Evolutionary conservation across 2,113 vertebrate genomes (phyloP), one percentile per base, ranked within the genome.

Genomic region (Calcarius ornatus): DNA sequence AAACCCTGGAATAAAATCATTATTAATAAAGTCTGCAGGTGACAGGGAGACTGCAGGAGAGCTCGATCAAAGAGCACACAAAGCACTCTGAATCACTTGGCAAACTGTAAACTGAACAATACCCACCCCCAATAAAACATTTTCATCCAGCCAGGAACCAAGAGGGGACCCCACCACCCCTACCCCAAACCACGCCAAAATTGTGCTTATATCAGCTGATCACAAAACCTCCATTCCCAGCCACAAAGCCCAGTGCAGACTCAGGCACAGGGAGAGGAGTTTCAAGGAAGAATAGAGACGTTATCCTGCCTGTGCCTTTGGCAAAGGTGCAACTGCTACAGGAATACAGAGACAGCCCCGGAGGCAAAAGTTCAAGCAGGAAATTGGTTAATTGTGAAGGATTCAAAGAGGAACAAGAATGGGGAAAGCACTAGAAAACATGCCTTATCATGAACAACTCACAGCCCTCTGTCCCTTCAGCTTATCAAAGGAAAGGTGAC

Each of bases 11-110:
- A 88, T 87, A 80, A 90, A 93, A 90, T 93, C 30, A 78, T 88
- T 94, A 90, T 90, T 96, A 88, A 84, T 94, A 94, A 83, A 94
- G 81, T 78, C 83, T 86, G 83, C 60, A 84, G 77, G 77, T 96
- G 86, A 91, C 65, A 75, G 70, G 35, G 56, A 93, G 56, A 43
- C 51, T 93, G 71, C 60, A 63, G 82, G 72, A 81, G 64, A 83
- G 64, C 50, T 82, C 22, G 47, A 77, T 66, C 56, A 81, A 95
- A 90, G 59, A 60, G 43, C 84, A 56, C 73, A 76, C 45, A 65
- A 85, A 95, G 76, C 54, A 27, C 35, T 73, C 54, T 11, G 85
- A 90, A 61, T 50, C 40, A 23, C 59, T 33, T 27, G 87, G 48
- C 75, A 88, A 86, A 70, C 59, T 25, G 38, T 43, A 81, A 79